Conservation (phyloP, 2,888 invertebrate genomes). For the Pocota personata region DNA sequence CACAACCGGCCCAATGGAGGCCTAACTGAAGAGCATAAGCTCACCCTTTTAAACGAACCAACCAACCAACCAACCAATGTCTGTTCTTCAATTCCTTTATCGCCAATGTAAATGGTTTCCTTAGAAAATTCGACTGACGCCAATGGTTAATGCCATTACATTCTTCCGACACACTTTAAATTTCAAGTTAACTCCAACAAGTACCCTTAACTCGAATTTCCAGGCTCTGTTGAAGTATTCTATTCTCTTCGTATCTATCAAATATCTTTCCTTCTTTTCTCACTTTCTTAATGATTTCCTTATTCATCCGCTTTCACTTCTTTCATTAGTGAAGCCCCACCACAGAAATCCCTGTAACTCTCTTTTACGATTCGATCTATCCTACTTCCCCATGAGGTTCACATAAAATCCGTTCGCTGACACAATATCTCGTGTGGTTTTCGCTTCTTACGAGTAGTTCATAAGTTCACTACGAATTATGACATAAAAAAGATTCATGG, state of each 20-base stretch:
- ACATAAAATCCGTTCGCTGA: background rate
- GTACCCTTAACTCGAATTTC: background rate
- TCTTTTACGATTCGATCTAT: background rate
- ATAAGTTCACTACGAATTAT: constrained; percentile 49
- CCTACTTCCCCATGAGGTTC: background rate
- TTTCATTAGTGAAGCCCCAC: background rate
- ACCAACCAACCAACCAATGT: too few species aligned
- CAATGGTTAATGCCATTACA: too few species aligned
- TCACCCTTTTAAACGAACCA: too few species aligned
- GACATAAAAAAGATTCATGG: constrained; percentile 25
- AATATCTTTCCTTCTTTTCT: background rate
- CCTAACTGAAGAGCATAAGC: too few species aligned
- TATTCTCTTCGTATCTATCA: background rate
- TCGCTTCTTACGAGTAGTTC: constrained; percentile 49
- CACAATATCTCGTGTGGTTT: constrained; percentile 18
- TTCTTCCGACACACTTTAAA: background rate
- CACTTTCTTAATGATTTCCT: background rate
- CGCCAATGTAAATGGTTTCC: too few species aligned
- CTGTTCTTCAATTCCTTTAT: too few species aligned
- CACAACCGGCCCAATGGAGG: too few species aligned
- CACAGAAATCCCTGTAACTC: background rate
- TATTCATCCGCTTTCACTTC: background rate
- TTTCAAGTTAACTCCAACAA: background rate
- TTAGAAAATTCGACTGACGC: too few species aligned
- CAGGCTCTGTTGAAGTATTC: background rate